Evolutionary conservation across 2,113 vertebrate species (phyloP), one percentile per base, ranked within the genome.

Genomic region (Donacobius atricapilla): DNA sequence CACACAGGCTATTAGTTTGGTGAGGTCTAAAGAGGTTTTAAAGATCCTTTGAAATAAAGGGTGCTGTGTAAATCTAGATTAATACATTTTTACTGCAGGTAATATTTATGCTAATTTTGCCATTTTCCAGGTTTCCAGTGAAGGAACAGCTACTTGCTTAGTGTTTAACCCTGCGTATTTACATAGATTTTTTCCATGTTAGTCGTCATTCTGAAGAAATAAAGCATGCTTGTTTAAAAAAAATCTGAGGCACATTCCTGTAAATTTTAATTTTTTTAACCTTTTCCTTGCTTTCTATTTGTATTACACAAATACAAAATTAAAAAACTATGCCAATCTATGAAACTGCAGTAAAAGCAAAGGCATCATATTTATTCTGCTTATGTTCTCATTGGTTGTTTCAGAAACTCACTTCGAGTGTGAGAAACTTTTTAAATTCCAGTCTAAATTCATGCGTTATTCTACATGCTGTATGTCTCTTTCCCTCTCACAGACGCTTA

Each of bases 231-330:
- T 92, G 87, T 90, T 92, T 69, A 75, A 79, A 86, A 95, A 93
- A 90, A 54, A 42, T 84, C 44, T 68, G 45, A 88, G n/a, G 33
- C 28, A 65, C 76, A 81, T 92, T 93, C 92, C 47, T 33, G 73
- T 77, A 51, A 83, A 90, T 48, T 63, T 86, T 87, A 10, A 25
- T 90, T 79, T 83, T 83, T 94, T 94, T 93, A 95, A 87, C 83
- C 65, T 94, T 33, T 87, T 94, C 60, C 44, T 84, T 79, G 22
- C 69, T 94, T 84, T 86, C 51, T 71, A 25, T 93, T 89, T 44
- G 14, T 66, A 51, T 76, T 68, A n/a, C 12, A 70, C 13, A 90
- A 75, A 58, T 27, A 42, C 11, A 57, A 58, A 73, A 8, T 69
- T 72, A 0, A 83, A 87, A 94, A 69, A 10, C 19, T 66, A 47